phyloP scores from a whole-genome alignment of 2,113 vertebrate species.

The Perca flavescens region DNA sequence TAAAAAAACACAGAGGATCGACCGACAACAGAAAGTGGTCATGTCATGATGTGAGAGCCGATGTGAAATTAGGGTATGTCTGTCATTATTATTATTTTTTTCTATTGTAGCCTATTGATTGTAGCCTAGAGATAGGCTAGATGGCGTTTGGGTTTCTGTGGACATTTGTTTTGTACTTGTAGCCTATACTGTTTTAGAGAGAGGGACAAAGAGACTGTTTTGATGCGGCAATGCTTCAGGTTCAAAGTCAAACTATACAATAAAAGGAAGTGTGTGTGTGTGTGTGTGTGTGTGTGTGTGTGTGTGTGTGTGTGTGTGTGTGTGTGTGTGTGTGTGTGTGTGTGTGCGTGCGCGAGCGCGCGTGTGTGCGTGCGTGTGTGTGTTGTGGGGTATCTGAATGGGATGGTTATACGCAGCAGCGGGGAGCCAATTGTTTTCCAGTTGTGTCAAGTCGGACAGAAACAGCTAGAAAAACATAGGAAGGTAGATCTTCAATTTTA shows the following conservation, averaged over 20 bases:
- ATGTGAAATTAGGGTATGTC: neutral
- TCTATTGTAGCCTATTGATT: neutral
- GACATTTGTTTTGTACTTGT: neutral
- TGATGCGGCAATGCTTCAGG: neutral
- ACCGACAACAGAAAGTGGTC: neutral
- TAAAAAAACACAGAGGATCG: neutral
- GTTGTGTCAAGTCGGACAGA: conserved; percentile 57
- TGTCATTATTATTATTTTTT: neutral
- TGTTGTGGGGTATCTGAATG: conserved; percentile 24
- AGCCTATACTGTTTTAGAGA: neutral
- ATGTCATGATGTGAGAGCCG: neutral
- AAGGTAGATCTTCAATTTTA: neutral
- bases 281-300: too few relatives aligned
- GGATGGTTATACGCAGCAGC: conserved; percentile 34
- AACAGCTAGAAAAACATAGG: conserved; percentile 12
- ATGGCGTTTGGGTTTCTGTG: neutral
- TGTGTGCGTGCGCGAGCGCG: neutral
- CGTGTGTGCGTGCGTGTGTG: conserved; percentile 2
- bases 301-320: conserved; percentile 1
- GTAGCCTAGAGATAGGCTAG: neutral
- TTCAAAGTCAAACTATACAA: neutral
- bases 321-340: neutral
- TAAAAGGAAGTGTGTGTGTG: neutral
- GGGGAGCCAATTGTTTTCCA: conserved; percentile 12
- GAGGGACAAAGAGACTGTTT: neutral